Percentiles rank a stretch among this genome's conserved stretches.
Conservation (phyloP, 2,113 vertebrate genomes). For the Pagrus major region DNA sequence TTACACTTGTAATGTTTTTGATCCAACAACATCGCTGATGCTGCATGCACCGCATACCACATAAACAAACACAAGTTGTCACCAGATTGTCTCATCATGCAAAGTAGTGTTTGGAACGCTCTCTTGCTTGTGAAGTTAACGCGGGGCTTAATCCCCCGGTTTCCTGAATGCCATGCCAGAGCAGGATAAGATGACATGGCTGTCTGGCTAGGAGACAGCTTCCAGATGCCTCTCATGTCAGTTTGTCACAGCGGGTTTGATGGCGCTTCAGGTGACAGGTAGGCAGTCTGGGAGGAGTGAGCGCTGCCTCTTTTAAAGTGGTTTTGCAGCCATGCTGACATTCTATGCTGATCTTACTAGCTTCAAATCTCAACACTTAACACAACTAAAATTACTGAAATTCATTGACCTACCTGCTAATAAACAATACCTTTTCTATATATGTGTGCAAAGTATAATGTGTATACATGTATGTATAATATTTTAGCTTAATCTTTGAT, state of each 20-base stretch:
- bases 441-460: too few species aligned
- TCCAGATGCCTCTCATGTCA: conserved; percentile 70
- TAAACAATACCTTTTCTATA: neutral
- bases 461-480: too few species aligned
- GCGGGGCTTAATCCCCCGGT: conserved; percentile 59
- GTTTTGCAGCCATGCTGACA: conserved; percentile 60
- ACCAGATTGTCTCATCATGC: conserved; percentile 47
- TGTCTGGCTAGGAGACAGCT: conserved; percentile 74
- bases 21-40: conserved; percentile 18
- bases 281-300: conserved; percentile 59
- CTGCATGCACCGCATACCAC: neutral
- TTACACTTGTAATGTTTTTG: conserved; percentile 33
- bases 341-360: conserved; percentile 40
- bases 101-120: conserved; percentile 26
- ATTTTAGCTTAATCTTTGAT: too few species aligned
- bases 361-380: conserved; percentile 38
- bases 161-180: conserved; percentile 50
- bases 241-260: conserved; percentile 70
- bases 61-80: conserved; percentile 51
- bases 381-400: too few species aligned
- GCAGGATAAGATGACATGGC: conserved; percentile 71
- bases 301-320: conserved; percentile 59
- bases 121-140: conserved; percentile 55
- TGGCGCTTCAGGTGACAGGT: conserved; percentile 73
- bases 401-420: neutral